Conservation (phyloP, 2,797 vertebrate genomes). For the Tangara arthus region DNA sequence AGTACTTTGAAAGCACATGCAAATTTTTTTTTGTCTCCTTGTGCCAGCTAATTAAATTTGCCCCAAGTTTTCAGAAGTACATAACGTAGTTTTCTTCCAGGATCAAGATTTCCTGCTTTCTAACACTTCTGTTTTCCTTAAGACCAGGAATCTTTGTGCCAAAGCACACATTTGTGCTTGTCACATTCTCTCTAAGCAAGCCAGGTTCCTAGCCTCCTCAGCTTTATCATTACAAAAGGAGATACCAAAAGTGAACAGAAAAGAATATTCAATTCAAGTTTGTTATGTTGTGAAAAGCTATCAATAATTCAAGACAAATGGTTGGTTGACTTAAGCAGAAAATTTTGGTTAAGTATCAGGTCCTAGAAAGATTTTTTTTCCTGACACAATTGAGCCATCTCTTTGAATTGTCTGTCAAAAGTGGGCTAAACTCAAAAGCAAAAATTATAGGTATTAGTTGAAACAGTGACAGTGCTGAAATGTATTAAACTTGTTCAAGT, state of each 20-base stretch:
- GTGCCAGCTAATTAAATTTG: neutral
- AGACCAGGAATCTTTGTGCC: neutral
- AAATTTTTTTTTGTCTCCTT: neutral
- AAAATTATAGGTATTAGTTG: neutral
- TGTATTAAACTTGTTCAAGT: neutral
- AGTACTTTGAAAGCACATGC: neutral
- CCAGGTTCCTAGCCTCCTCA: neutral
- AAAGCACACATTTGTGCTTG: neutral
- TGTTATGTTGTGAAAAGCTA: neutral
- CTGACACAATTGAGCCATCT: neutral
- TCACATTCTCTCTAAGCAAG: neutral
- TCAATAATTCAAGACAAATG: neutral
- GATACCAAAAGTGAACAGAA: neutral
- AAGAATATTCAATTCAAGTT: neutral
- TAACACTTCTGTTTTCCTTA: neutral
- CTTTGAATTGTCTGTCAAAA: neutral
- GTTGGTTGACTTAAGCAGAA: neutral
- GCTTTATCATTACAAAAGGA: neutral
- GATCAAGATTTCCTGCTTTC: neutral
- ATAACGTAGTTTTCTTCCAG: neutral
- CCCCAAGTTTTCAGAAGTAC: neutral
- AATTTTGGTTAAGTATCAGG: neutral
- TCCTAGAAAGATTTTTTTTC: neutral
- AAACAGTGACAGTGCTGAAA: neutral
- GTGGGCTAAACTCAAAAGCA: neutral